Percentiles rank a stretch among this genome's conserved stretches.
Evolutionary conservation across 1,140 invertebrate species (phyloP).

Genomic region (Globodera ellingtonae): DNA sequence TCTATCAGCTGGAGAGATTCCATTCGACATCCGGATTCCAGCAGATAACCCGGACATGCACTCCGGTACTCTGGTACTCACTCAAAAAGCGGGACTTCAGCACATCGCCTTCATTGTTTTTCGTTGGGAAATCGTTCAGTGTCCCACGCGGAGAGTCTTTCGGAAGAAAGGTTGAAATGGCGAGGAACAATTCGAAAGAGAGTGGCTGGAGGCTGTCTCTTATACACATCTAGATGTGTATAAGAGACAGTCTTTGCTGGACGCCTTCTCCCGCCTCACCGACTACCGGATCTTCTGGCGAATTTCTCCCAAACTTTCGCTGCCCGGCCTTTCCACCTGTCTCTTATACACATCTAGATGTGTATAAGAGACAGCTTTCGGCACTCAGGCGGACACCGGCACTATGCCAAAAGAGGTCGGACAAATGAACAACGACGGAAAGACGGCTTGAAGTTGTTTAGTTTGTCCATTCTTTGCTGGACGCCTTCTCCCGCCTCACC

Average conservation of each 20-base stretch:
- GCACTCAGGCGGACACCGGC: conserved; percentile 52
- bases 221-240: too few species aligned
- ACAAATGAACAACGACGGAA: conserved; percentile 6
- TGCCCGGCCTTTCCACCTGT: conserved; percentile 44
- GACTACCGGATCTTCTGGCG: conserved; percentile 63
- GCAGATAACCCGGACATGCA: too few species aligned
- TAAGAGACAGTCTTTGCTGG: conserved; percentile 42
- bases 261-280: conserved; percentile 51
- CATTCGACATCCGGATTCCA: too few species aligned
- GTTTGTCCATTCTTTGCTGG: conserved; percentile 31
- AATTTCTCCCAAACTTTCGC: conserved; percentile 51
- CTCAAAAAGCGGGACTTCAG: too few species aligned
- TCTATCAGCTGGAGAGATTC: too few species aligned
- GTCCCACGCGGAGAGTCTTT: neutral
- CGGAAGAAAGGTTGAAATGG: neutral
- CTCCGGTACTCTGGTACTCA: too few species aligned
- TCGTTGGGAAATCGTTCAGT: too few species aligned
- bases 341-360: too few species aligned
- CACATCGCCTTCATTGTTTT: too few species aligned
- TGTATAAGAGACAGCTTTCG: too few species aligned
- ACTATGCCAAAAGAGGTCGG: conserved; percentile 50
- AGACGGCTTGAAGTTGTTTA: neutral
- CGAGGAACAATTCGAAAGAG: neutral
- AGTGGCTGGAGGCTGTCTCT: too few species aligned
- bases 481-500: conserved; percentile 52